phyloP scores from a whole-genome alignment of 2,888 invertebrate genomes.

The Agrotis puta region DNA sequence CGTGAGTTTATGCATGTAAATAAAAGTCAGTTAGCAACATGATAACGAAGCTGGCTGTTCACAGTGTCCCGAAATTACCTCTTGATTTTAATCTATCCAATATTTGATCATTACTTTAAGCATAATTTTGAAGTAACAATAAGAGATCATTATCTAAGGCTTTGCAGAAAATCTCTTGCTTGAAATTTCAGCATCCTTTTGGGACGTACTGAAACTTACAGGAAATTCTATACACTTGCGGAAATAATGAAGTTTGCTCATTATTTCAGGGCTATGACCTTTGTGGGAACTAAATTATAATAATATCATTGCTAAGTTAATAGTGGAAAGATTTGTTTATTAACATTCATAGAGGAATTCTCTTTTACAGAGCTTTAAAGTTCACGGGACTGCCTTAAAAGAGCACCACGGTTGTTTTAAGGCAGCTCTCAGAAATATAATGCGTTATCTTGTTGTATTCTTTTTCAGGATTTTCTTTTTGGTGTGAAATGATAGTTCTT shows the following conservation, averaged over 20 bases:
- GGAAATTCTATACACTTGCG: conserved; percentile 25
- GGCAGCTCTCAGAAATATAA: too few relatives aligned
- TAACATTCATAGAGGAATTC: not conserved
- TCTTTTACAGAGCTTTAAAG: not conserved
- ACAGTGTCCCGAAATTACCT: not conserved
- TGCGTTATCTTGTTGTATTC: too few relatives aligned
- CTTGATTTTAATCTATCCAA: not conserved
- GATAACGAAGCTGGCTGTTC: not conserved
- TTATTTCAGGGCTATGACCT: conserved; percentile 6
- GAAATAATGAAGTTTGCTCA: not conserved
- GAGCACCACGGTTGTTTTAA: too few relatives aligned
- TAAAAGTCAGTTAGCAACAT: not conserved
- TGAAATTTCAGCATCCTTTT: conserved; percentile 27
- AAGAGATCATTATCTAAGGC: conserved; percentile 5
- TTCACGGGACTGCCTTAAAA: too few relatives aligned
- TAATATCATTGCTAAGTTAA: not conserved
- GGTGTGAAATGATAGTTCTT: too few relatives aligned
- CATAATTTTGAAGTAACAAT: conserved; percentile 38
- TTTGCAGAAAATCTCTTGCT: conserved; percentile 15
- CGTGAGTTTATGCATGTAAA: too few relatives aligned
- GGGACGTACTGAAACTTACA: conserved; percentile 23
- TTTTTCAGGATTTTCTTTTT: too few relatives aligned
- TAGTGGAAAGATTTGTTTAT: not conserved
- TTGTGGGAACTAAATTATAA: not conserved
- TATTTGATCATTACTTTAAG: not conserved